A percentile compares a stretch with the other conserved stretches of the same genome.
Conservation (phyloP, 2,888 invertebrate genomes). For the Taphrorychus bicolor region DNA sequence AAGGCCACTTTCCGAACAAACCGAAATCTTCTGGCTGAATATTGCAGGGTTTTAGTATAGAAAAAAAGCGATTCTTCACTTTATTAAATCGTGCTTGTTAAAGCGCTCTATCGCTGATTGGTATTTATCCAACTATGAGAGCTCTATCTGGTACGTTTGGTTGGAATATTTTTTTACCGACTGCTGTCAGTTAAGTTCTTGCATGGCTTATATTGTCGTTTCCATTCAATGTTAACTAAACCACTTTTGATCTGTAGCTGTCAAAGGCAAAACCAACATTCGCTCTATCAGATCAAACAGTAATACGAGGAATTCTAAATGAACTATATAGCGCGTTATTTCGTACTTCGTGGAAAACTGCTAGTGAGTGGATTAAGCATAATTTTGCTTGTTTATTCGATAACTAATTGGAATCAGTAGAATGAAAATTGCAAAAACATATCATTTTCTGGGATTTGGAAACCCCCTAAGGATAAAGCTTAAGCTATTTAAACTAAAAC, state of each 20-base stretch:
- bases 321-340: neutral
- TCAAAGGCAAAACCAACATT: neutral
- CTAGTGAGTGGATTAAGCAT: neutral
- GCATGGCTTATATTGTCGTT: no score
- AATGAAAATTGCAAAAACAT: no score
- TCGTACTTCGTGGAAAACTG: neutral
- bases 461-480: constrained; percentile 9
- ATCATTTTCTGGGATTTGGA: neutral
- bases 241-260: neutral
- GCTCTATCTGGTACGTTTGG: no score
- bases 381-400: no score
- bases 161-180: no score
- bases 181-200: no score
- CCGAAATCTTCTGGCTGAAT: neutral
- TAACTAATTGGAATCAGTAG: no score
- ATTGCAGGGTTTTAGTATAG: neutral
- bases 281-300: neutral
- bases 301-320: neutral
- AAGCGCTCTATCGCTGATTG: neutral
- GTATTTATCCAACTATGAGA: neutral
- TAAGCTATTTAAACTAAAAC: constrained; percentile 20
- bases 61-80: no score
- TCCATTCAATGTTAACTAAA: neutral
- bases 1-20: neutral
- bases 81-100: no score